phyloP scores from a whole-genome alignment of 2,888 invertebrate genomes.

The Phengaris arion region DNA sequence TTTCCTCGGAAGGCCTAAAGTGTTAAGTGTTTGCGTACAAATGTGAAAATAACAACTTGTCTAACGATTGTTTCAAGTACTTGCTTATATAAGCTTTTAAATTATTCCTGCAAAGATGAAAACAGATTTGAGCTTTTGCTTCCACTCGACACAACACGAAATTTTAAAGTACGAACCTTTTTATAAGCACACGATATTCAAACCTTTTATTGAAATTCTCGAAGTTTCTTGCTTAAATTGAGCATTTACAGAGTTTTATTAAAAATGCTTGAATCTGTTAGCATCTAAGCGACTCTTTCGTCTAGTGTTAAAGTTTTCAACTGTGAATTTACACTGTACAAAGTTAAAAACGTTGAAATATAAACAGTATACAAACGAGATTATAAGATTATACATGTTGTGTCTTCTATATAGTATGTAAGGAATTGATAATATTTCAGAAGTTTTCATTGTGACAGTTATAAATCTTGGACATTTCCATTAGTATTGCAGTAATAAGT shows the following conservation, averaged over 20 bases:
- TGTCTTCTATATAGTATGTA: constrained; percentile 14
- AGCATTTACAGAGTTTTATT: neutral
- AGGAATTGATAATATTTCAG: constrained; percentile 15
- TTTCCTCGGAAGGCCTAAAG: constrained; percentile 15
- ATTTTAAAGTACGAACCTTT: neutral
- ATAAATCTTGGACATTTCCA: neutral
- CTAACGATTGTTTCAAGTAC: neutral
- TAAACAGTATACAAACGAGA: constrained; percentile 24
- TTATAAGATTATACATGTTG: constrained; percentile 6
- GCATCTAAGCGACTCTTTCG: neutral
- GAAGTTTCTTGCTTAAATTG: no score
- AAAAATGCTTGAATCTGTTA: neutral
- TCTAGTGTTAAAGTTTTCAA: neutral
- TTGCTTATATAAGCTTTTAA: neutral
- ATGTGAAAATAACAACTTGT: neutral
- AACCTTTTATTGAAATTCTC: no score
- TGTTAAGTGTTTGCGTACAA: constrained; percentile 7
- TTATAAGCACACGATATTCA: neutral
- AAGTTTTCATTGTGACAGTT: neutral
- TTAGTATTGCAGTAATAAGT: neutral
- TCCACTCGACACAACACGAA: neutral
- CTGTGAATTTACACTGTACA: constrained; percentile 22
- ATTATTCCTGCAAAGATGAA: neutral
- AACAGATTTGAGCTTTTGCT: neutral
- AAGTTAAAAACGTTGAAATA: neutral